These are phyloP conservation scores for Drosophila pachea DNA, from an alignment of 1,140 invertebrate species.

Conservation along the genomic window DNA sequence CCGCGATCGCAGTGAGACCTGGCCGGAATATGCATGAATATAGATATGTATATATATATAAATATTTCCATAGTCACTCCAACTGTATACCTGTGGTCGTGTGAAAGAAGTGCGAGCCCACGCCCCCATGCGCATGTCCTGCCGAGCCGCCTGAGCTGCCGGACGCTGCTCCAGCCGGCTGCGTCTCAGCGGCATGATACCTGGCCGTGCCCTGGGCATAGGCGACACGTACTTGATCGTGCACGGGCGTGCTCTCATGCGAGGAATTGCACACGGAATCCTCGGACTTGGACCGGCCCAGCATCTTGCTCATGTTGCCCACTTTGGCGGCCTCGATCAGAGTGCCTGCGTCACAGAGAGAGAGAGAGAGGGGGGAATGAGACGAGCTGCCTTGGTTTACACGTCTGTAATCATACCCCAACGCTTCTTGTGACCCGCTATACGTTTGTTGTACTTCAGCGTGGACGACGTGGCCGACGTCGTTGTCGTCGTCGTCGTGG, in stretches of 20 bases:
- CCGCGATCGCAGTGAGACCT: conserved; percentile 83
- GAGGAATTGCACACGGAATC: conserved; percentile 89
- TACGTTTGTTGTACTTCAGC: conserved; percentile 81
- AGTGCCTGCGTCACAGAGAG: no score
- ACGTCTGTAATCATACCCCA: conserved; percentile 79
- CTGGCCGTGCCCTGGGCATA: conserved; percentile 64
- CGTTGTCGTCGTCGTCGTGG: conserved; percentile 22
- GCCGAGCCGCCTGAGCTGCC: conserved; percentile 42
- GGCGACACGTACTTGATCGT: conserved; percentile 68
- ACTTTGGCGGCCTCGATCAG: conserved; percentile 91
- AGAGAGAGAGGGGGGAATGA: not conserved
- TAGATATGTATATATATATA: not conserved
- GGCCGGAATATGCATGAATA: not conserved
- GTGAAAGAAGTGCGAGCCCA: conserved; percentile 71
- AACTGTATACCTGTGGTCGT: conserved; percentile 62
- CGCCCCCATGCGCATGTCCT: conserved; percentile 38
- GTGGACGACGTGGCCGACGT: conserved; percentile 5
- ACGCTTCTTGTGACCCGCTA: conserved; percentile 84
- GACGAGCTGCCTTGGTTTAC: not conserved
- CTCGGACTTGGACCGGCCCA: conserved; percentile 87
- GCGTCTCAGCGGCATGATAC: no score
- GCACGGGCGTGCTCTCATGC: conserved; percentile 60
- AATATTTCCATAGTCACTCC: not conserved
- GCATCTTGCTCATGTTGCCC: conserved; percentile 86
- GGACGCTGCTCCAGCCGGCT: no score